phyloP scores from a whole-genome alignment of 2,797 vertebrate species.

The Sternarchorhynchus goeldii region DNA sequence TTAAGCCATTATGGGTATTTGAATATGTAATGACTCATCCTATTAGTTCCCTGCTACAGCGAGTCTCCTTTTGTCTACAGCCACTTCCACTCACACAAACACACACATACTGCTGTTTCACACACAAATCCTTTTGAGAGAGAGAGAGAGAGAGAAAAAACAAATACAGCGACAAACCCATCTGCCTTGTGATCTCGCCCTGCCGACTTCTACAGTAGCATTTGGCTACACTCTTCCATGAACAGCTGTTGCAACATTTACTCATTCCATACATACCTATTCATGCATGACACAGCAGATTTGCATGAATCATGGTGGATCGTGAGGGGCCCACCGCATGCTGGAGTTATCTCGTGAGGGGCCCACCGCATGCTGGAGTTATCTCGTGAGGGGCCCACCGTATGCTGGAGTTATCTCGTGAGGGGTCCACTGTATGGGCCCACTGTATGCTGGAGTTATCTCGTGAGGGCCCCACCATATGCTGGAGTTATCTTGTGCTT shows the following conservation, averaged over 20 bases:
- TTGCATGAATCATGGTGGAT: slow-evolving; percentile 32
- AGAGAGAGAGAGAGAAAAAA: slow-evolving; percentile 6
- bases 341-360: slow-evolving; percentile 26
- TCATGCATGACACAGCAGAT: slow-evolving; percentile 28
- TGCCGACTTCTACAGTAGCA: not conserved
- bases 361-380: slow-evolving; percentile 12
- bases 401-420: too few relatives aligned
- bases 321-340: not conserved
- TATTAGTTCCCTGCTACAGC: not conserved
- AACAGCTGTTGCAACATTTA: slow-evolving; percentile 20
- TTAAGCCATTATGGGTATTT: slow-evolving; percentile 1
- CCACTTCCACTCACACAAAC: not conserved
- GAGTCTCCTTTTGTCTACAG: slow-evolving; percentile 7
- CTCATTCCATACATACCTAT: slow-evolving; percentile 6
- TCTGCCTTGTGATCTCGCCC: slow-evolving; percentile 18
- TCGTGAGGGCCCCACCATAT: too few relatives aligned
- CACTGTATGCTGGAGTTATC: too few relatives aligned
- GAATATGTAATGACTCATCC: slow-evolving; percentile 27
- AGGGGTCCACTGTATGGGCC: too few relatives aligned
- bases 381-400: not conserved
- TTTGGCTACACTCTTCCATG: not conserved
- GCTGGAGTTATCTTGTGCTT: not conserved
- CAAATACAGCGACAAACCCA: slow-evolving; percentile 21
- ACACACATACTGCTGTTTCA: not conserved
- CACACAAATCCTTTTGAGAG: slow-evolving; percentile 2